Percentiles rank a stretch among this genome's conserved stretches.
These are phyloP conservation scores for Ceratoteleas bidentatus DNA, from an alignment of 1,140 invertebrate species.

Conservation along the genomic window DNA sequence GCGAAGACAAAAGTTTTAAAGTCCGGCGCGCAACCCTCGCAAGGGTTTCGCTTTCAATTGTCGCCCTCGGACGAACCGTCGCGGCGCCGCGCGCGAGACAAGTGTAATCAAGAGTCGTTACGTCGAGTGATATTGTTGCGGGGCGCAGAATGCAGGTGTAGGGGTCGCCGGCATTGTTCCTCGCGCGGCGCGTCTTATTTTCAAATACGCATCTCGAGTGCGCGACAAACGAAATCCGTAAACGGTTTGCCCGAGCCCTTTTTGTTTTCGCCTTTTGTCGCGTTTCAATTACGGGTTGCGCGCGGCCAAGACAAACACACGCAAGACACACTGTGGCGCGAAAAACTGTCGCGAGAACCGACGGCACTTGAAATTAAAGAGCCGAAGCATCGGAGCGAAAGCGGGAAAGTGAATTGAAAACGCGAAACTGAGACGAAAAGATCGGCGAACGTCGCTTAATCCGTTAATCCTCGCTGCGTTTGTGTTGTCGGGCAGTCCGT, in stretches of 20 bases:
- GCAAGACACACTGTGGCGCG: too few relatives aligned
- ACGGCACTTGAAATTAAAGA: too few relatives aligned
- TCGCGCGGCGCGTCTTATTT: conserved; percentile 43
- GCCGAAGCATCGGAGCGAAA: too few relatives aligned
- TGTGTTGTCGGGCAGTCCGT: too few relatives aligned
- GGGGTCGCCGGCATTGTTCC: conserved; percentile 43
- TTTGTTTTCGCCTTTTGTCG: conserved; percentile 42
- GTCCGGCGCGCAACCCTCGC: conserved; percentile 50
- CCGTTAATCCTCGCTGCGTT: too few relatives aligned
- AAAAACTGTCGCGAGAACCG: too few relatives aligned
- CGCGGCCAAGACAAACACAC: conserved; percentile 31
- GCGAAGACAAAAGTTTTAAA: conserved; percentile 69
- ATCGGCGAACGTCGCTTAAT: too few relatives aligned
- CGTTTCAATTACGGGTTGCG: conserved; percentile 40
- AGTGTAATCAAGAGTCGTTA: conserved; percentile 63
- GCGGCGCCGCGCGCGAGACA: conserved; percentile 41
- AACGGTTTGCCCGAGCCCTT: conserved; percentile 40
- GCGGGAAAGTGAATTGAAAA: too few relatives aligned
- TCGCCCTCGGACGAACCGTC: conserved; percentile 56
- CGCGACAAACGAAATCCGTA: conserved; percentile 40
- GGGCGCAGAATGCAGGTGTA: conserved; percentile 49
- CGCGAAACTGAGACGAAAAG: too few relatives aligned
- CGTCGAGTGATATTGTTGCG: conserved; percentile 63
- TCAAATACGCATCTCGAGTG: conserved; percentile 34
- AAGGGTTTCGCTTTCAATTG: conserved; percentile 59